phyloP scores from a whole-genome alignment of 1,140 invertebrate species.

The Drosophila tropicalis region DNA sequence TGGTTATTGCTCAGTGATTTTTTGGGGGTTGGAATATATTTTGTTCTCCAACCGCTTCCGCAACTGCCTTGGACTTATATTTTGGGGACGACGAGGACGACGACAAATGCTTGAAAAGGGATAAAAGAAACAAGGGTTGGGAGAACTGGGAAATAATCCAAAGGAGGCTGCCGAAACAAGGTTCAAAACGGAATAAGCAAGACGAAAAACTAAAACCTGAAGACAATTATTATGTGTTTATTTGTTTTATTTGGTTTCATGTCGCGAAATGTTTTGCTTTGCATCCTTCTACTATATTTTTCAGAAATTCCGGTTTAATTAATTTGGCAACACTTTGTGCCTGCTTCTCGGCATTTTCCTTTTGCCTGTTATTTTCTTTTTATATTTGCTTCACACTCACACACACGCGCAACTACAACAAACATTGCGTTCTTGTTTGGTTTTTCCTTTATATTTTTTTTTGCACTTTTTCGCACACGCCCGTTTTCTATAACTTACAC shows the following conservation, averaged over 20 bases:
- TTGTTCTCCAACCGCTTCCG: slow-evolving; percentile 26
- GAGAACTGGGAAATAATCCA: slow-evolving; percentile 33
- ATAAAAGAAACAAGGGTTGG: slow-evolving; percentile 67
- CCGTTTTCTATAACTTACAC: slow-evolving; percentile 53
- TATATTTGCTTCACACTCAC: slow-evolving; percentile 35
- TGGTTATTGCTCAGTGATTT: slow-evolving; percentile 25
- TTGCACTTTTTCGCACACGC: neutral
- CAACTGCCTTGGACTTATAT: slow-evolving; percentile 16
- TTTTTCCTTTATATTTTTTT: neutral
- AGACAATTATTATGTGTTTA: slow-evolving; percentile 4
- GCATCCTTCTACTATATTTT: neutral
- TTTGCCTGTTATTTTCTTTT: slow-evolving; percentile 48
- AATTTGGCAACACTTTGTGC: slow-evolving; percentile 37
- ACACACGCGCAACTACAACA: slow-evolving; percentile 21
- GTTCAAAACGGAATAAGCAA: slow-evolving; percentile 37
- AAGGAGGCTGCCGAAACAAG: slow-evolving; percentile 31
- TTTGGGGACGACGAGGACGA: slow-evolving; percentile 14
- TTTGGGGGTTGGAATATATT: slow-evolving; percentile 67
- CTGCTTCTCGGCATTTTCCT: slow-evolving; percentile 46
- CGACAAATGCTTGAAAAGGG: slow-evolving; percentile 42
- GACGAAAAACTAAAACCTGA: slow-evolving; percentile 5
- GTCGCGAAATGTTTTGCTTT: neutral
- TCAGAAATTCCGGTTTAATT: slow-evolving; percentile 22
- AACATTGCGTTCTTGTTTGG: slow-evolving; percentile 17
- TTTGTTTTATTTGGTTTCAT: neutral